Evolutionary conservation across 2,113 vertebrate genomes (phyloP).

Genomic region (Parus major): DNA sequence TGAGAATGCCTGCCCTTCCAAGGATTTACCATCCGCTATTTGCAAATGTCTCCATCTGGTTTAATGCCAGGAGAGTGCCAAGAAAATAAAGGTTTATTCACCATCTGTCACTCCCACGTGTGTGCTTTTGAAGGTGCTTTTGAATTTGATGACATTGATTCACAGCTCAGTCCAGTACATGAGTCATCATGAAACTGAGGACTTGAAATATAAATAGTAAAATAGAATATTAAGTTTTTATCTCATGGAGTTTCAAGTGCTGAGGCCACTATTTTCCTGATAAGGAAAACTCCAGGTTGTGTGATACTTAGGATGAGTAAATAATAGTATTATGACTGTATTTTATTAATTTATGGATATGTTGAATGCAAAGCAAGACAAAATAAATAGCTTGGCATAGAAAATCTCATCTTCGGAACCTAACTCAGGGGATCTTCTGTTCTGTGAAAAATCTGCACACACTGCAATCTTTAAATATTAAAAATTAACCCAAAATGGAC

Average conservation of each 20-base stretch:
- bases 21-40: neutral
- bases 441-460: neutral
- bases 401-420: neutral
- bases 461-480: neutral
- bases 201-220: neutral
- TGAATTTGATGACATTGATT: neutral
- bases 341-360: neutral
- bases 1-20: neutral
- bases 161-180: neutral
- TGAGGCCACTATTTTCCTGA: neutral
- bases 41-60: neutral
- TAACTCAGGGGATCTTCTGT: neutral
- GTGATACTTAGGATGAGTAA: neutral
- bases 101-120: neutral
- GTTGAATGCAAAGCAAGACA: neutral
- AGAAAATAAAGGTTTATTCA: constrained; percentile 17
- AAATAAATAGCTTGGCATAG: neutral
- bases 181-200: neutral
- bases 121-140: neutral
- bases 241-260: neutral
- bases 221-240: neutral
- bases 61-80: neutral
- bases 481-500: neutral
- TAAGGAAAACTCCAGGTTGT: neutral
- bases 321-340: neutral